phyloP scores from a whole-genome alignment of 1,140 invertebrate genomes.

The Liolophura sinensis region DNA sequence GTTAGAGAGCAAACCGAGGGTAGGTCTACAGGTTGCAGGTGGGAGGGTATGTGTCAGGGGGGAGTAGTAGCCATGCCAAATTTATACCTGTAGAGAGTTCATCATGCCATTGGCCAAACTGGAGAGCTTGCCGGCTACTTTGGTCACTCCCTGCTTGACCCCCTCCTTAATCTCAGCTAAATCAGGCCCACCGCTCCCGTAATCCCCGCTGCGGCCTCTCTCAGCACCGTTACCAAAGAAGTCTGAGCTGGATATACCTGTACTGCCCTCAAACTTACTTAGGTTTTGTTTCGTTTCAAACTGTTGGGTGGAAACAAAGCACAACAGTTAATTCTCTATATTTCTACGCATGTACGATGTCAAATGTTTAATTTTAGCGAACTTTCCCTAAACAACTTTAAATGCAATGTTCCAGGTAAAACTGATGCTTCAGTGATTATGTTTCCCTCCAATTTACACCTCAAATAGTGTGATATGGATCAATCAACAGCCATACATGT shows the following conservation, averaged over 20 bases:
- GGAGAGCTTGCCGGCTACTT: slow-evolving; percentile 92
- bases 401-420: too few species aligned
- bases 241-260: slow-evolving; percentile 92
- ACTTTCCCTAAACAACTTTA: too few species aligned
- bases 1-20: too few species aligned
- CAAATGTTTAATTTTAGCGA: too few species aligned
- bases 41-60: too few species aligned
- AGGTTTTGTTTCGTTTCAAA: slow-evolving; percentile 72
- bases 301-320: slow-evolving; percentile 52
- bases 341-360: too few species aligned
- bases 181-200: slow-evolving; percentile 66
- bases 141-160: slow-evolving; percentile 92
- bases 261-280: slow-evolving; percentile 71
- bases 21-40: too few species aligned
- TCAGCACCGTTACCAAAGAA: slow-evolving; percentile 75
- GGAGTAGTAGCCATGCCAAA: too few species aligned
- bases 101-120: slow-evolving; percentile 93
- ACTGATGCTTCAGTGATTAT: too few species aligned
- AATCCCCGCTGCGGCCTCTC: slow-evolving; percentile 10
- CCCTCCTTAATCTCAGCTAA: slow-evolving; percentile 96
- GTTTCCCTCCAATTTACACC: too few species aligned
- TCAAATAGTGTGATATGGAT: too few species aligned
- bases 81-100: slow-evolving; percentile 78
- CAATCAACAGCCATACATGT: too few species aligned
- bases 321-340: slow-evolving; percentile 7